Conservation (phyloP, 2,113 vertebrate species). For the Xiphias gladius region DNA sequence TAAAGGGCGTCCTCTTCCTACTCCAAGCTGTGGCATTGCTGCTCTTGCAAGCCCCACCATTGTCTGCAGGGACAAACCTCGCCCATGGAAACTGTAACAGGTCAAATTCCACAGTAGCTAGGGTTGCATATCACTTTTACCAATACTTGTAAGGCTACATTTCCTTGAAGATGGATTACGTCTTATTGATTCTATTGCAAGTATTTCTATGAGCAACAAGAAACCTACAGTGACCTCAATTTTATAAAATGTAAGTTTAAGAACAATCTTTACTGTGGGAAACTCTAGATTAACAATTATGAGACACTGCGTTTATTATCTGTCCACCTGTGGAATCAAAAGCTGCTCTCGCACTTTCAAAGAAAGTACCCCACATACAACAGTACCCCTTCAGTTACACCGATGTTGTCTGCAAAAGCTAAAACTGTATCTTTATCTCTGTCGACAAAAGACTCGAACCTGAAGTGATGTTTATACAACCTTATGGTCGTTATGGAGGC, state of each 20-base stretch:
- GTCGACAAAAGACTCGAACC: too few species aligned
- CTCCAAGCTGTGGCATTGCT: constrained; percentile 36
- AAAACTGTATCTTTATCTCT: too few species aligned
- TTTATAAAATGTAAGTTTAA: neutral
- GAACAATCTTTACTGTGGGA: neutral
- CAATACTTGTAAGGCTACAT: neutral
- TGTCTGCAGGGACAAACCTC: constrained; percentile 25
- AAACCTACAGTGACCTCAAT: neutral
- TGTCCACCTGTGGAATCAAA: neutral
- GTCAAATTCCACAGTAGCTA: neutral
- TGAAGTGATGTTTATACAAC: too few species aligned
- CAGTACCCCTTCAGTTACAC: too few species aligned
- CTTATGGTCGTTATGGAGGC: neutral
- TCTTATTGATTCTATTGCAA: neutral
- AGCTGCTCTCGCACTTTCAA: neutral
- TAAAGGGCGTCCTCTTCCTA: constrained; percentile 61
- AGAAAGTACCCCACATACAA: too few species aligned
- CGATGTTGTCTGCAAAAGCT: too few species aligned
- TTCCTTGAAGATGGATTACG: neutral
- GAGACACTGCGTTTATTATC: neutral
- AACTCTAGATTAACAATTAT: neutral
- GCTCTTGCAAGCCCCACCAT: constrained; percentile 69
- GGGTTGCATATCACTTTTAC: neutral
- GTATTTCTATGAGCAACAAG: neutral
- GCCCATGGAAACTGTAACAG: constrained; percentile 67